Conservation (phyloP, 2,797 vertebrate genomes). For the Mastacembelus armatus region DNA sequence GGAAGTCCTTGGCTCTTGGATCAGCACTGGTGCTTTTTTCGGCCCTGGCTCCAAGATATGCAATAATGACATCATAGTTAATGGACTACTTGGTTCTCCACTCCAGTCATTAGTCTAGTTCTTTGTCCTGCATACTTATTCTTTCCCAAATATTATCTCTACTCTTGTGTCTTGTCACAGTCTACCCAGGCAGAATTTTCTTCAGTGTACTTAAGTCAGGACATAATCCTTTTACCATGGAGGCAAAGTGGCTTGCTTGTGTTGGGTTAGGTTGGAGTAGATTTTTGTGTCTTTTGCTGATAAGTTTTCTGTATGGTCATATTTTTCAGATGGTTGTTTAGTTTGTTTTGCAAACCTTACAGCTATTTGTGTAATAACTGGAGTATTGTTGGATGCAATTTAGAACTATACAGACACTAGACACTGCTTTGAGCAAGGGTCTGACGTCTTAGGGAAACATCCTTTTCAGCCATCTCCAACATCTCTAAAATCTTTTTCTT, state of each 20-base stretch:
- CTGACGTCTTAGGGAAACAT: not conserved
- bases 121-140: slow-evolving; percentile 26
- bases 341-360: not conserved
- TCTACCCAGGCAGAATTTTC: slow-evolving; percentile 13
- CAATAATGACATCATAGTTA: slow-evolving; percentile 67
- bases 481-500: not conserved
- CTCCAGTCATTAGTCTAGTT: slow-evolving; percentile 43
- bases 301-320: not conserved
- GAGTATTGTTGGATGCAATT: not conserved
- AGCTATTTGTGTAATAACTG: not conserved
- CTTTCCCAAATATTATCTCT: slow-evolving; percentile 43
- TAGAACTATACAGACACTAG: not conserved
- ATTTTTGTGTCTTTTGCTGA: not conserved
- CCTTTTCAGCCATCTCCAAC: not conserved
- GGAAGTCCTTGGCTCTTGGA: slow-evolving; percentile 46
- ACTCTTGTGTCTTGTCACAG: slow-evolving; percentile 30
- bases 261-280: slow-evolving; percentile 5
- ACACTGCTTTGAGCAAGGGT: not conserved
- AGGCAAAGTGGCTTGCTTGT: slow-evolving; percentile 33
- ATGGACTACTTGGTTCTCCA: slow-evolving; percentile 23
- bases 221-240: slow-evolving; percentile 47
- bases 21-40: slow-evolving; percentile 48
- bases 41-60: slow-evolving; percentile 46
- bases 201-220: slow-evolving; percentile 41
- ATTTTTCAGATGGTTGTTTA: not conserved